Percentiles rank a stretch among this genome's conserved stretches.
These are phyloP conservation scores for Ammodytes dubius DNA, from an alignment of 2,113 vertebrate species.

Conservation along the genomic window DNA sequence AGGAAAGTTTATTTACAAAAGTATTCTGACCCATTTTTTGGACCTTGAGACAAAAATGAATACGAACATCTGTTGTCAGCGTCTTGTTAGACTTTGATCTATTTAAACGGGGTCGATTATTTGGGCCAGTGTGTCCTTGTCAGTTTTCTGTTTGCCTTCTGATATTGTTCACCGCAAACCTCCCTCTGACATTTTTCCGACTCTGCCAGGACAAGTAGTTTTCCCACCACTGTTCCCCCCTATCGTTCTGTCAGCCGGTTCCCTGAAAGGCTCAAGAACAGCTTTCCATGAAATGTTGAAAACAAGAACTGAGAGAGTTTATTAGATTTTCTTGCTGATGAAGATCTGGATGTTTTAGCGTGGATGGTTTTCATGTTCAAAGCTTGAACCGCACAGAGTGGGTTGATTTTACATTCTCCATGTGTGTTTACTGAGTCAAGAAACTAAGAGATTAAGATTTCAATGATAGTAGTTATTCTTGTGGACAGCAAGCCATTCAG, in stretches of 20 bases:
- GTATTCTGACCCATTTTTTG: constrained; percentile 53
- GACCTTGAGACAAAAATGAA: constrained; percentile 63
- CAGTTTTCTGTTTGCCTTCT: constrained; percentile 28
- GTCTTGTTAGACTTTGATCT: constrained; percentile 25
- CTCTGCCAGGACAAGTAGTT: not conserved
- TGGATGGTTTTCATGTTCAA: not conserved
- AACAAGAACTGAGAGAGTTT: not conserved
- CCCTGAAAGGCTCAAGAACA: not conserved
- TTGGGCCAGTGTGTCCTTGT: constrained; percentile 46
- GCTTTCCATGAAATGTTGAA: constrained; percentile 12
- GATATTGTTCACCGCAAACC: not conserved
- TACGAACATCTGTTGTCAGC: constrained; percentile 34
- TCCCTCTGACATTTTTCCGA: not conserved
- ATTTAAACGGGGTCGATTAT: constrained; percentile 34
- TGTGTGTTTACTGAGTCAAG: not conserved
- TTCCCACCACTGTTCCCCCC: not conserved
- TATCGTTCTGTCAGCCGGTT: not conserved
- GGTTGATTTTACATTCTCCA: not conserved
- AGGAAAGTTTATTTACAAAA: constrained; percentile 40
- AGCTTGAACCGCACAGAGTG: not conserved
- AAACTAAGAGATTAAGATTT: constrained; percentile 5
- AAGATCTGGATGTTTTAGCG: not conserved
- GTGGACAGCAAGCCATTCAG: not conserved
- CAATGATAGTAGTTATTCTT: not conserved
- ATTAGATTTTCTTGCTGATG: constrained; percentile 7